These are phyloP conservation scores for Apis mellifera DNA, from an alignment of 1,140 invertebrate genomes.

Conservation along the genomic window DNA sequence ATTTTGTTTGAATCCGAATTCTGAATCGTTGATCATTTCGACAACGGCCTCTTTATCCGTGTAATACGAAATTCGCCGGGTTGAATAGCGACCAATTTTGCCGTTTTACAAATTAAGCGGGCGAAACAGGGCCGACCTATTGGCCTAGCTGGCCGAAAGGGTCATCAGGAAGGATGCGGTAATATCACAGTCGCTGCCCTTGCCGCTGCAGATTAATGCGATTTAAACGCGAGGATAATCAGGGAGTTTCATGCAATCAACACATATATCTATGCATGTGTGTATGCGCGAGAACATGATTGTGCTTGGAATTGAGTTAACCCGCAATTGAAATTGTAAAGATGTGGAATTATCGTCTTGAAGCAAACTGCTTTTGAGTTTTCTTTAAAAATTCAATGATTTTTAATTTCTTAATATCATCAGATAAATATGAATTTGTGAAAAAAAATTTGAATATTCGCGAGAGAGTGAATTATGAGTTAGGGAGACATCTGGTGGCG, in stretches of 20 bases:
- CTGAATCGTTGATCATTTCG: neutral
- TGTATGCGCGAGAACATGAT: neutral
- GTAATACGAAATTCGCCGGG: constrained; percentile 5
- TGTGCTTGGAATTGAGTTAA: constrained; percentile 48
- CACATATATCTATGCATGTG: neutral
- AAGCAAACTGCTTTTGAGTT: neutral
- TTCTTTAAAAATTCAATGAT: neutral
- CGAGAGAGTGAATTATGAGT: too few relatives aligned
- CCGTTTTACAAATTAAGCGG: constrained; percentile 47
- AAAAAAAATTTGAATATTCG: too few relatives aligned
- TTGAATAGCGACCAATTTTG: constrained; percentile 26
- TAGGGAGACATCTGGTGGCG: too few relatives aligned
- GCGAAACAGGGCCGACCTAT: constrained; percentile 33
- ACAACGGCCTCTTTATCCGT: constrained; percentile 4
- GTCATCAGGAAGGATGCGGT: constrained; percentile 48
- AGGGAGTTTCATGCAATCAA: constrained; percentile 61
- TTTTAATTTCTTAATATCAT: too few relatives aligned
- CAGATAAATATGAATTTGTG: too few relatives aligned
- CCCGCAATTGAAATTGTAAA: constrained; percentile 44
- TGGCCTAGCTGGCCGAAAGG: constrained; percentile 25
- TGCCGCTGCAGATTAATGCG: constrained; percentile 57
- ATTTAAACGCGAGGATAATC: constrained; percentile 63
- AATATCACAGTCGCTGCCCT: constrained; percentile 54
- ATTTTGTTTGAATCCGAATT: neutral
- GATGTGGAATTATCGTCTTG: constrained; percentile 4